Base-by-base conservation (phyloP, 2,113 vertebrate genomes). In the Onychostoma macrolepis region DNA sequence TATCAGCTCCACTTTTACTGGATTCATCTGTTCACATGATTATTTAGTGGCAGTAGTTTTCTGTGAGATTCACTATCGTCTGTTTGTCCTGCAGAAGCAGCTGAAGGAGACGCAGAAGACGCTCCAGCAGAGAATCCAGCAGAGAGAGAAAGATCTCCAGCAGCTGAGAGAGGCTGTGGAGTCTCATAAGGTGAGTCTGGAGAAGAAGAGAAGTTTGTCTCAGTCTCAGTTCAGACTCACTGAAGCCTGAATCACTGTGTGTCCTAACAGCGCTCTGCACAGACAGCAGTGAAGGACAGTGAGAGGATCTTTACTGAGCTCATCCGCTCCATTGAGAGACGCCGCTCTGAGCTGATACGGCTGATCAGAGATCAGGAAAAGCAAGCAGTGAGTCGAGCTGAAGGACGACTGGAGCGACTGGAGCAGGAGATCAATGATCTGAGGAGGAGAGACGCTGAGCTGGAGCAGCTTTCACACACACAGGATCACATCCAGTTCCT, bases 361-460 rank as follows among this genome's bases (percentile, higher is more conserved):
- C 67, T 53, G 45, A 74, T 84, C 65, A 84, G 82, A 84, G 78
- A 38, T 1, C 30, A 38, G 78, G 78, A 58, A 8, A 61, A 58
- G 53, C 11, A 21, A 30, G 83, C 26, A 80, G 79, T 89, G 83
- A 80, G 43, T 75, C 50, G 12, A 61, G 83, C 80, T 87, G 87
- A 89, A 83, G 45, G 4, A 15, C 50, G 19, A 10, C 24, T 87
- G 58, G 38, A 83, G 74, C 50, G 6, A 36, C 76, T 88, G 85
- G 74, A 91, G 88, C 67, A 85, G 83, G 90, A 87, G 84, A 89
- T 87, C 41, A 78, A 65, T 53, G 85, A 89, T 74, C 87, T 90
- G 82, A 90, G 9, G 81, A 91, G 43, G 50, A 89, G 85, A 89
- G 53, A 87, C 2, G 17, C 61, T 83, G 90, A 89, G n/a, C 58